phyloP scores from a whole-genome alignment of 2,113 vertebrate genomes.

The Gasterosteus aculeatus region DNA sequence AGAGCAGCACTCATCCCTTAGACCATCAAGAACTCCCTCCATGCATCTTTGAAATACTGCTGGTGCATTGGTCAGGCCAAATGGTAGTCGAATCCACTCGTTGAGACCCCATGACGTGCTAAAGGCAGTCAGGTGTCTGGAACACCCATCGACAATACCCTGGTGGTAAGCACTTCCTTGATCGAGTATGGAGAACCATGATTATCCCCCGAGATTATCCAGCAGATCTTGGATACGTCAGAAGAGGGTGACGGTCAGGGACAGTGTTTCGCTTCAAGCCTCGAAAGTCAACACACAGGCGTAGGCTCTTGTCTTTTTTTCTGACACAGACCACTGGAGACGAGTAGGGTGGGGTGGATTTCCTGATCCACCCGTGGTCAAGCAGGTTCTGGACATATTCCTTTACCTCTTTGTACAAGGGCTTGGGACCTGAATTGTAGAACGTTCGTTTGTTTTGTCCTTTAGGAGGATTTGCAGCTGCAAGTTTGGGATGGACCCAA shows the following conservation, averaged over 20 bases:
- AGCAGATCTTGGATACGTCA: no score
- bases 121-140: conserved; percentile 1
- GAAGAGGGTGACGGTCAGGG: no score
- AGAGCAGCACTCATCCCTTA: conserved; percentile 16
- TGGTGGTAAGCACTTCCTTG: no score
- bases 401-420: conserved; percentile 13
- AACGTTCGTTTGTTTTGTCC: not conserved
- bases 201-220: no score
- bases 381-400: not conserved
- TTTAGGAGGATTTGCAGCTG: not conserved
- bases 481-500: not conserved
- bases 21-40: not conserved
- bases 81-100: no score
- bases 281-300: no score
- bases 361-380: not conserved
- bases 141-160: not conserved
- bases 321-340: not conserved
- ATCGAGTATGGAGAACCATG: no score
- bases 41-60: not conserved
- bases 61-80: conserved; percentile 3
- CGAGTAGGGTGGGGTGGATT: not conserved
- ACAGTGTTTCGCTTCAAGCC: no score
- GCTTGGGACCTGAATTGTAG: conserved; percentile 1
- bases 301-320: no score
- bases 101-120: conserved; percentile 6